Evolutionary conservation across 2,113 vertebrate genomes (phyloP).

Genomic region (Solea solea): DNA sequence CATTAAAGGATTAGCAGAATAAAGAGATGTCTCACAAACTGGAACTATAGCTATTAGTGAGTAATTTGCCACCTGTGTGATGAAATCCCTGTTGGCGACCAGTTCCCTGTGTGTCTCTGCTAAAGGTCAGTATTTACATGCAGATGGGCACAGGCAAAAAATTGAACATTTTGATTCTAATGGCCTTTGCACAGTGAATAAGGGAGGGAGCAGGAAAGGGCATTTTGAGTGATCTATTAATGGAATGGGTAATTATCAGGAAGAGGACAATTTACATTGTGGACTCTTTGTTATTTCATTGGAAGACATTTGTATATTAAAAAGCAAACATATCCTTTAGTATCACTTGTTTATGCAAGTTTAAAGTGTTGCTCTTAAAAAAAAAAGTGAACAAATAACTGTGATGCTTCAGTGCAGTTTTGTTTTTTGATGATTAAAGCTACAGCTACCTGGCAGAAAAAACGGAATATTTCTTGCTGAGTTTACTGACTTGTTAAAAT

Average conservation of each 20-base stretch:
- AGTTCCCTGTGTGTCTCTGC: constrained; percentile 9
- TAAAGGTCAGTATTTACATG: constrained; percentile 71
- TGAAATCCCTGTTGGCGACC: constrained; percentile 41
- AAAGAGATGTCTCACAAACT: constrained; percentile 7
- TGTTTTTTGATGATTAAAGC: constrained; percentile 9
- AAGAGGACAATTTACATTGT: constrained; percentile 25
- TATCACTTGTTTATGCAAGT: not conserved
- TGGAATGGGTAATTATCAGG: constrained; percentile 31
- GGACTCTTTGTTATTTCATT: constrained; percentile 13
- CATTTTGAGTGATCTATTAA: constrained; percentile 32
- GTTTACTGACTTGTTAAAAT: constrained; percentile 18
- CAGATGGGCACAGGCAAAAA: constrained; percentile 44
- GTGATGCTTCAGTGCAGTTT: not conserved
- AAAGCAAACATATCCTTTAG: not conserved
- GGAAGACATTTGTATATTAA: not conserved
- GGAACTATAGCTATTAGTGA: not conserved
- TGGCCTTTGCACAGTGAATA: constrained; percentile 45
- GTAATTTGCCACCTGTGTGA: constrained; percentile 12
- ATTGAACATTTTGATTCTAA: constrained; percentile 48
- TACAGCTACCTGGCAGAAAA: not conserved
- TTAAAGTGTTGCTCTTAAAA: not conserved
- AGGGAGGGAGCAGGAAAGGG: not conserved
- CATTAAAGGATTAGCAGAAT: not conserved
- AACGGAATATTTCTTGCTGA: not conserved
- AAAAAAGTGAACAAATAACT: constrained; percentile 12